Conservation (phyloP, 2,888 invertebrate species). For the Lasius fuliginosus region DNA sequence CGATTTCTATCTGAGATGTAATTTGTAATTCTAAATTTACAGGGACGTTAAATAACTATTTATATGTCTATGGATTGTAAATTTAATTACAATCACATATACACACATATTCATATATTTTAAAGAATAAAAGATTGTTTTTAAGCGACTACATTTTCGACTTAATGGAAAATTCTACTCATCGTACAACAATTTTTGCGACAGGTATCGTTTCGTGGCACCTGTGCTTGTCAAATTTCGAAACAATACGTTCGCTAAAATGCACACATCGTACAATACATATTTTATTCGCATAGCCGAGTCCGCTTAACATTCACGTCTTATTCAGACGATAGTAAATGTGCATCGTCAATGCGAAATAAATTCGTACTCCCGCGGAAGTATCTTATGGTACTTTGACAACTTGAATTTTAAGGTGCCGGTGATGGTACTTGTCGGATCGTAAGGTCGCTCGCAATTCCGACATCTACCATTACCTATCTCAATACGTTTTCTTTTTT, state of each 20-base stretch:
- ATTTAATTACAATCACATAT: background rate
- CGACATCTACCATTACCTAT: background rate
- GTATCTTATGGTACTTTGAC: background rate
- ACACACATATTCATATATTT: background rate
- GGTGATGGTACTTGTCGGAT: background rate
- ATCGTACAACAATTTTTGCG: background rate
- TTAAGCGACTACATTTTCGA: background rate
- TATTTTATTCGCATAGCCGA: conserved; percentile 4
- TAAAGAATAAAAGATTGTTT: background rate
- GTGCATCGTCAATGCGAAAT: background rate
- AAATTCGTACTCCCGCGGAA: conserved; percentile 2
- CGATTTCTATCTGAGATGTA: background rate
- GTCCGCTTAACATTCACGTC: background rate
- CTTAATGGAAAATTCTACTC: background rate
- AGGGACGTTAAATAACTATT: background rate
- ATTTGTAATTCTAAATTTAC: background rate
- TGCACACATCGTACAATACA: background rate
- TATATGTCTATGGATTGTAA: background rate
- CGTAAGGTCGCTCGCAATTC: background rate
- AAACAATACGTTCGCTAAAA: conserved; percentile 6
- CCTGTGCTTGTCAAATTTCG: background rate
- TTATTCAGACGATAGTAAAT: conserved; percentile 1
- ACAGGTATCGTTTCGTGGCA: background rate
- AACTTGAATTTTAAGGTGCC: background rate
- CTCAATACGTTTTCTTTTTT: background rate